Evolutionary conservation across 2,888 invertebrate genomes (phyloP), one percentile per base, ranked within the genome.

Genomic region (Ichneumoninae sp.): DNA sequence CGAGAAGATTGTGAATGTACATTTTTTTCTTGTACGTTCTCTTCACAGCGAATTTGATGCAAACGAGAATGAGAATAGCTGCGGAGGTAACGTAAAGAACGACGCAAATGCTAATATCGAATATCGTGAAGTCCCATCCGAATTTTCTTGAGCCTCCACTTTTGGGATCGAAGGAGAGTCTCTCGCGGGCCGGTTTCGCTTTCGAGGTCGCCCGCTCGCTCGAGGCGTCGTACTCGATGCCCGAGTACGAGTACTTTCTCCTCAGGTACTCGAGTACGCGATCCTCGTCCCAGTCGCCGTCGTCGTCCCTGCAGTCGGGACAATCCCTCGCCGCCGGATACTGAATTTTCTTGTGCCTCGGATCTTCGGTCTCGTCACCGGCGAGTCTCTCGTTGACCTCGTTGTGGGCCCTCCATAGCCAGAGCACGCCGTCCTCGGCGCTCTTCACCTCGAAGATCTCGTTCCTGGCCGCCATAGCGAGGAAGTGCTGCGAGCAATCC

Each of bases 321-420:
- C 99, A 99, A 81, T 95, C 94, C 4, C 93, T 90, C 1, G 93
- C 91, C 88, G 96, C 88, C 0, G 99, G 99, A 93, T 98, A 99
- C 93, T 98, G 98, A 81, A 97, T 94, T 94, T 99, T 99, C 0
- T 97, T 98, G 94, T 96, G 96, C 76, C 95, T 93, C 0, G 99
- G 98, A 94, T 99, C 99, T 94, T 99, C 99, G 0, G 98, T 97
- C 3, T 94, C 87, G 93, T 98, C 98, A 0, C 98, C 97, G 30
- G 97, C 95, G 36, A 99, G 94, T 88, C 99, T 95, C 87, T 96
- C 94, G 93, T 99, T 99, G 0, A 98, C 99, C 94, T 96, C 96
- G 93, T 99, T 99, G 92, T 99, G 99, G 0, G 98, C 97, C 89
- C 95, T 95, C 99, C 99, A 99, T 33, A 99, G 94, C 98, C 99